phyloP scores from a whole-genome alignment of 2,888 invertebrate species.

The Autographa pulchrina region DNA sequence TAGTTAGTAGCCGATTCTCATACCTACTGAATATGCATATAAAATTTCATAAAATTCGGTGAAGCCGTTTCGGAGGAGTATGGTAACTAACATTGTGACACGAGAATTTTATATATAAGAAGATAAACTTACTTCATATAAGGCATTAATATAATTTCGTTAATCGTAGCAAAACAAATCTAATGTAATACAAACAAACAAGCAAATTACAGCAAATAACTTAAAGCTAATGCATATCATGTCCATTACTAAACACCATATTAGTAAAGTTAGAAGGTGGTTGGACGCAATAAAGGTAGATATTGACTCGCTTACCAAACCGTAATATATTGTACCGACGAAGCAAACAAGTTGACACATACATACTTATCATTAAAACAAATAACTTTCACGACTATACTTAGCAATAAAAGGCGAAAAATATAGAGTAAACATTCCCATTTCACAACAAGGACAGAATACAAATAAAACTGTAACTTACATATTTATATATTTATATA shows the following conservation, averaged over 20 bases:
- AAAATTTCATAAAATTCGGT: too few relatives aligned
- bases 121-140: background rate
- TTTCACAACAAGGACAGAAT: slow-evolving; percentile 23
- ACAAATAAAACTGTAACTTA: slow-evolving; percentile 19
- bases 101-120: too few relatives aligned
- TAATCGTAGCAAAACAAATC: slow-evolving; percentile 4
- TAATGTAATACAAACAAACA: background rate
- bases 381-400: slow-evolving; percentile 30
- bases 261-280: background rate
- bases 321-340: slow-evolving; percentile 23
- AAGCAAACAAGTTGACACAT: slow-evolving; percentile 36
- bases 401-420: slow-evolving; percentile 34
- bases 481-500: slow-evolving; percentile 24
- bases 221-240: background rate
- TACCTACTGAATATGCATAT: too few relatives aligned
- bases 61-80: too few relatives aligned
- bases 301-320: slow-evolving; percentile 5
- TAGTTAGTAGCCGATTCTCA: too few relatives aligned
- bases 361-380: slow-evolving; percentile 21
- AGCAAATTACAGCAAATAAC: too few relatives aligned
- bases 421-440: slow-evolving; percentile 26
- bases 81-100: too few relatives aligned
- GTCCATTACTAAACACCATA: background rate
- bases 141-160: background rate
- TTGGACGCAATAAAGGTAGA: background rate